These are phyloP conservation scores for Halcyon smyrnensis DNA, from an alignment of 2,797 vertebrate species.

Conservation along the genomic window DNA sequence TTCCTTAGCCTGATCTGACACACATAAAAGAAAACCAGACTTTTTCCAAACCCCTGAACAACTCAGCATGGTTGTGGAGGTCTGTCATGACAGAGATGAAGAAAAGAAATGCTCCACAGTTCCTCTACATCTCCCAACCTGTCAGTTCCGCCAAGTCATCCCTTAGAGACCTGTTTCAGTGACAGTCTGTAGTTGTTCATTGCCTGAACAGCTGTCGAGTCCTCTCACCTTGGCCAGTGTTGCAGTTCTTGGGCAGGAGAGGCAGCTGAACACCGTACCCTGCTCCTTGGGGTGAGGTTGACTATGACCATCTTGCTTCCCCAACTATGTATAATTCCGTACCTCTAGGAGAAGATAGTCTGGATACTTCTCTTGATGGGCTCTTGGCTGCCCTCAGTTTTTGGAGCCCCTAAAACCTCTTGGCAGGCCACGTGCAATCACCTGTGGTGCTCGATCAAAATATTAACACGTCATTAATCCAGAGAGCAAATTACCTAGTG, in stretches of 20 bases:
- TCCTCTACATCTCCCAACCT: not conserved
- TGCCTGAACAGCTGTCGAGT: not conserved
- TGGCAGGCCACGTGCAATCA: not conserved
- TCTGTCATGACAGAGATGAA: rapidly evolving
- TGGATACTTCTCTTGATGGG: not conserved
- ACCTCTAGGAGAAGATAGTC: not conserved
- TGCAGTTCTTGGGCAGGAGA: not conserved
- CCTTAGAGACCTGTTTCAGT: not conserved
- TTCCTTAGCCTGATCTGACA: not conserved
- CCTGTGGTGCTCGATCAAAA: not conserved
- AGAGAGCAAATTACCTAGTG: not conserved
- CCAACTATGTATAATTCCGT: not conserved
- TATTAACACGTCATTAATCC: not conserved
- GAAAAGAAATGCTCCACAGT: not conserved
- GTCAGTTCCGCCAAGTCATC: not conserved
- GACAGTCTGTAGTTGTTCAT: not conserved
- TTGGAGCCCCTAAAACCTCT: not conserved
- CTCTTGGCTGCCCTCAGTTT: not conserved
- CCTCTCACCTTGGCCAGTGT: not conserved
- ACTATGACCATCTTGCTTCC: rapidly evolving
- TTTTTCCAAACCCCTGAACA: not conserved
- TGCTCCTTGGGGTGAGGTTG: not conserved
- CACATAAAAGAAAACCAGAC: not conserved
- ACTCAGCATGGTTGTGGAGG: rapidly evolving
- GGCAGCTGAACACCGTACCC: not conserved